phyloP scores from a whole-genome alignment of 2,888 invertebrate species.

The Andrena haemorrhoa region DNA sequence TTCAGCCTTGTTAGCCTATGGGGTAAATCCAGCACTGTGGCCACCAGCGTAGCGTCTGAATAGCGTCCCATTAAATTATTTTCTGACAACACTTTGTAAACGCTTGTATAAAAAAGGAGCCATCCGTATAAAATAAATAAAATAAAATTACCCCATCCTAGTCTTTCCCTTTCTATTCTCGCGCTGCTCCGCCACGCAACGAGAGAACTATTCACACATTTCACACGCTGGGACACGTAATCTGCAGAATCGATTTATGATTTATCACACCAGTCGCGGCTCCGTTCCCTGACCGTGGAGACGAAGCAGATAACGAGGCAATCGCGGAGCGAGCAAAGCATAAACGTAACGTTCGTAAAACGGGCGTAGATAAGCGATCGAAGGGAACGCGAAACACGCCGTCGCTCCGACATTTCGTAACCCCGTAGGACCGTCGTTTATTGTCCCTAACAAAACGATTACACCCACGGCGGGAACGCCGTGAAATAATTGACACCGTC shows the following conservation, averaged over 20 bases:
- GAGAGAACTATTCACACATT: neutral
- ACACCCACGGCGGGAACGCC: conserved; percentile 4
- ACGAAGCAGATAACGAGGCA: conserved; percentile 3
- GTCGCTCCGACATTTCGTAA: conserved; percentile 17
- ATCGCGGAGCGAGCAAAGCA: neutral
- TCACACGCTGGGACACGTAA: neutral
- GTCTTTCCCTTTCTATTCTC: too few relatives aligned
- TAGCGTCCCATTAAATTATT: too few relatives aligned
- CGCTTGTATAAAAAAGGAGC: too few relatives aligned
- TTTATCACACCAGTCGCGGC: neutral
- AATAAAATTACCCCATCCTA: too few relatives aligned
- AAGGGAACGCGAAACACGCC: neutral
- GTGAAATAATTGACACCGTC: conserved; percentile 49
- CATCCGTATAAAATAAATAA: too few relatives aligned
- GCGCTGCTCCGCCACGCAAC: too few relatives aligned
- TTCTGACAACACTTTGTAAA: too few relatives aligned
- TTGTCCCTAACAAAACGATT: conserved; percentile 6
- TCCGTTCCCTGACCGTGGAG: neutral
- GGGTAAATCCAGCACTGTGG: too few relatives aligned
- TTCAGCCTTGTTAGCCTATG: too few relatives aligned
- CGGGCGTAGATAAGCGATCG: neutral
- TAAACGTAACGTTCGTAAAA: neutral
- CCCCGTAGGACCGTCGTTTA: conserved; percentile 14
- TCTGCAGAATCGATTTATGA: neutral
- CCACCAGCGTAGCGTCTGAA: too few relatives aligned